phyloP scores from a whole-genome alignment of 2,113 vertebrate species.

The Taxidea taxus region DNA sequence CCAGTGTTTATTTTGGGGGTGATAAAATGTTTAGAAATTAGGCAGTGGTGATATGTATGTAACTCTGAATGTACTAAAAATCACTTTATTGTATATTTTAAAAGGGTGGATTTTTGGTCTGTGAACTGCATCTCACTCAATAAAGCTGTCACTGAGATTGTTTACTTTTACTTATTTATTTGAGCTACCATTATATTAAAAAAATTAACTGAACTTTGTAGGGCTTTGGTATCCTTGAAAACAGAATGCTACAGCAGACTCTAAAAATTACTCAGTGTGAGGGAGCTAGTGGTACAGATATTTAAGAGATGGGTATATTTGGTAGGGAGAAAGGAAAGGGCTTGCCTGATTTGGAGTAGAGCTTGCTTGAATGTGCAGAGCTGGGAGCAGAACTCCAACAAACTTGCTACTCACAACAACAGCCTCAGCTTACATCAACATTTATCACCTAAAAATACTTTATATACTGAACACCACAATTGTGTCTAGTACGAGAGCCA shows the following conservation, averaged over 20 bases:
- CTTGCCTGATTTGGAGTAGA: background rate
- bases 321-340: background rate
- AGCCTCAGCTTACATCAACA: background rate
- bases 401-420: background rate
- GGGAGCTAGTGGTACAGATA: background rate
- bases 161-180: constrained; percentile 4
- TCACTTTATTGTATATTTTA: background rate
- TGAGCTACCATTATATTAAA: background rate
- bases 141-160: background rate
- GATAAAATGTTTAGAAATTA: background rate
- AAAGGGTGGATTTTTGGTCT: background rate
- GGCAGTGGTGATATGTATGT: background rate
- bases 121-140: background rate
- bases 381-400: background rate
- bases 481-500: background rate
- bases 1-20: background rate
- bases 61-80: background rate
- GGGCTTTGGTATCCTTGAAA: background rate
- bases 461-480: background rate
- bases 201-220: constrained; percentile 18
- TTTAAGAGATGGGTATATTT: background rate
- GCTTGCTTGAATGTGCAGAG: background rate
- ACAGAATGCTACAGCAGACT: background rate
- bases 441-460: background rate
- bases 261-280: background rate